Base-by-base conservation (phyloP, 2,113 vertebrate genomes). In the Pseudonaja textilis region DNA sequence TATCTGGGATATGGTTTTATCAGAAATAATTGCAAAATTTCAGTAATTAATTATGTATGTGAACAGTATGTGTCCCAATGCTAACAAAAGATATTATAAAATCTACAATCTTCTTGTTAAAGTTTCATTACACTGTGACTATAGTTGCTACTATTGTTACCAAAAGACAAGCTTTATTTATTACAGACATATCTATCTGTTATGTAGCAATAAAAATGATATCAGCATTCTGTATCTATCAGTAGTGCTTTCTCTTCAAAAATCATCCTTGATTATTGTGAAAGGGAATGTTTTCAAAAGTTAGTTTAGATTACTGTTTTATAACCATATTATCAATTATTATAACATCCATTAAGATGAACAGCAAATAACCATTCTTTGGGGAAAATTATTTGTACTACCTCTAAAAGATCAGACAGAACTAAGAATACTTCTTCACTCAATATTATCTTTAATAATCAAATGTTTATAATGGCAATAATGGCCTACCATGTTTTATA, bases 231-330 rank as follows among this genome's bases (percentile, higher is more conserved):
- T 85, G 87, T 34, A 96, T 91, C 89, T 61, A 91, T 93, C 92
- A 95, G 96, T 92, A 95, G 96, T 92, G 94, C 93, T 93, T 96
- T 94, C n/a, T 94, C 95, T 96, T 93, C 90, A 93, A 96, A 96
- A 91, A 94, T 64, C 59, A 54, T 89, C 92, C 94, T 93, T 94
- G 94, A 95, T 93, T 94, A 93, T 94, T 94, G 95, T 85, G 94
- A 97, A 96, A 11, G 91, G 91, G 96, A 97, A 96, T 94, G 96
- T 95, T 69, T 85, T 96, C 95, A 93, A 93, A 93, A 94, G 93
- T 93, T 93, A 95, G 93, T 93, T 94, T 92, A 96, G 93, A 95
- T 95, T 56, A 90, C 93, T n/a, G 94, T 95, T 47, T 55, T 74
- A 56, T 95, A 95, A 94, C 95, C 20, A 61, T 45, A 3, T 18